Evolutionary conservation across 92 coral and sea anemone genomes (phyloP).

Genomic region (Pocillopora meandrina): DNA sequence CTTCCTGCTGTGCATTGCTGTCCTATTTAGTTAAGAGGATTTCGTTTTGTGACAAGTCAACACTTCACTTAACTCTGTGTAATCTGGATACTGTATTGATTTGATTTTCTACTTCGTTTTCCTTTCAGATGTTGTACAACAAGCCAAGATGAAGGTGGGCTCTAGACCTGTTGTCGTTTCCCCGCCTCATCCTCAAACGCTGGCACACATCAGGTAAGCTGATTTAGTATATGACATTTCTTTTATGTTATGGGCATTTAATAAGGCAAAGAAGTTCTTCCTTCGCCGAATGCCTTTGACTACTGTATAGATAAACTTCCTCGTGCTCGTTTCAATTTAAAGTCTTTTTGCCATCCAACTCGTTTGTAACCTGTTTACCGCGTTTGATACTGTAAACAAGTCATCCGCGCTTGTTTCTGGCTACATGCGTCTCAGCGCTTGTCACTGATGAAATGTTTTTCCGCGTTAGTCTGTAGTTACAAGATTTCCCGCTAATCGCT

Average conservation of each 20-base stretch:
- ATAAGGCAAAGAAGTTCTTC: no score
- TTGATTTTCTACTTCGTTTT: background rate
- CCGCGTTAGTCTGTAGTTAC: no score
- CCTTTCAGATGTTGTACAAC: constrained; percentile 47
- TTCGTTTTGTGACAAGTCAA: no score
- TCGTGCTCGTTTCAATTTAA: no score
- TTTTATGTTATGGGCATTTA: background rate
- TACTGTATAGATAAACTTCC: no score
- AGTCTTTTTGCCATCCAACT: no score
- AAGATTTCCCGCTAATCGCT: background rate
- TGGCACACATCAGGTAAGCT: constrained; percentile 76
- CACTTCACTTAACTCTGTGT: no score
- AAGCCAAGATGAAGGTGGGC: constrained; percentile 36
- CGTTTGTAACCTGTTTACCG: background rate
- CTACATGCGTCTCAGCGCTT: background rate
- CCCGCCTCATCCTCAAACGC: constrained; percentile 82
- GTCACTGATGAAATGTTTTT: background rate
- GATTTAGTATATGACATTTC: background rate
- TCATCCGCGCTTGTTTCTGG: background rate
- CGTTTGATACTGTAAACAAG: background rate
- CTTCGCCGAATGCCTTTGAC: no score
- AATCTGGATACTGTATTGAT: background rate
- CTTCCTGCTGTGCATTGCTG: no score
- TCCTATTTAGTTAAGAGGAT: no score
- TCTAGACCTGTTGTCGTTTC: constrained; percentile 44